A percentile compares a stretch with the other conserved stretches of the same genome.
Evolutionary conservation across 1,140 invertebrate genomes (phyloP).

Genomic region (Platyura marginata): DNA sequence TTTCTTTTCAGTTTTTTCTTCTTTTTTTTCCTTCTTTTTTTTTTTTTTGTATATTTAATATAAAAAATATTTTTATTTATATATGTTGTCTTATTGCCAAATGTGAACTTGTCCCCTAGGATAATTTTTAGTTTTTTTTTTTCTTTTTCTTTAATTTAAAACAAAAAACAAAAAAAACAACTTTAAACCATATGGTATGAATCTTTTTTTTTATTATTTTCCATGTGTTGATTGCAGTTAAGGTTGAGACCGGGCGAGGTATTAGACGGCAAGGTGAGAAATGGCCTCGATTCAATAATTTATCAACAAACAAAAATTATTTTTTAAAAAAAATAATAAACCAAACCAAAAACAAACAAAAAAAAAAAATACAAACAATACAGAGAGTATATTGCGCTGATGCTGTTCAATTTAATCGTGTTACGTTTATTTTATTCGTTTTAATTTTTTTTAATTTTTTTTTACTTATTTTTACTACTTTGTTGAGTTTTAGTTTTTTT

Average conservation of each 20-base stretch:
- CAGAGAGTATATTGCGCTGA: neutral
- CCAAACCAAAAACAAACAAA: neutral
- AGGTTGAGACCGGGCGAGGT: constrained; percentile 63
- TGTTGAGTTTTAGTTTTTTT: neutral
- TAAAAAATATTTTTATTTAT: neutral
- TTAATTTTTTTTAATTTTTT: neutral
- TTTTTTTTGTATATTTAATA: neutral
- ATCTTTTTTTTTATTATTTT: neutral
- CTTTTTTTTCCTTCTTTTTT: too few species aligned
- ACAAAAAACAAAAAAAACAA: neutral
- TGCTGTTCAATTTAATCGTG: neutral
- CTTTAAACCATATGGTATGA: neutral
- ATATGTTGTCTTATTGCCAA: too few species aligned
- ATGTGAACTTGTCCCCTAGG: too few species aligned
- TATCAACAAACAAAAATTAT: neutral
- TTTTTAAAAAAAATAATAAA: neutral
- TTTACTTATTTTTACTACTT: neutral
- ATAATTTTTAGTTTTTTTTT: too few species aligned
- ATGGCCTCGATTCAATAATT: neutral
- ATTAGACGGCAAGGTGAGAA: constrained; percentile 50
- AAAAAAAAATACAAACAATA: neutral
- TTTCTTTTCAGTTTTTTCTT: too few species aligned
- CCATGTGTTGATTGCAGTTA: constrained; percentile 26
- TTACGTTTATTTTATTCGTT: neutral
- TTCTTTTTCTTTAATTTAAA: too few species aligned